These are phyloP conservation scores for Nettapus auritus DNA, from an alignment of 2,113 vertebrate species.

Conservation along the genomic window DNA sequence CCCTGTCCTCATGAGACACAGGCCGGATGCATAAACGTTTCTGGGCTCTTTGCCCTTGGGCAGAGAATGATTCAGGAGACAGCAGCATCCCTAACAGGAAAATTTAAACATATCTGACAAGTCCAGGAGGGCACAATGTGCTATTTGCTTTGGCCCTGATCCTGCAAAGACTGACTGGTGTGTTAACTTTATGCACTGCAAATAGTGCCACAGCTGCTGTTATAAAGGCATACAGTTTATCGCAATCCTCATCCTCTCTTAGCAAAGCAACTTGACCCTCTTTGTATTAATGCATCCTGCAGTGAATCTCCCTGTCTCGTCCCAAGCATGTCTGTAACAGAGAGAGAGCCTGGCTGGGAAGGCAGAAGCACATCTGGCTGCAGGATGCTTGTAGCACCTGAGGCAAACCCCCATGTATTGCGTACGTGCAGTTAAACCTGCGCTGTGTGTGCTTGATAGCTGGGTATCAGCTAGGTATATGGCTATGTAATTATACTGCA, in stretches of 20 bases:
- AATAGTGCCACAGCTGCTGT: background rate
- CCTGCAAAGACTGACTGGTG: background rate
- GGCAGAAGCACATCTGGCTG: conserved; percentile 25
- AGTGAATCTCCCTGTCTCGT: background rate
- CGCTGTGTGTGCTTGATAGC: background rate
- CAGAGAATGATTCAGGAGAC: background rate
- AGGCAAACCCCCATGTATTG: background rate
- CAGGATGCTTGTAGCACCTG: background rate
- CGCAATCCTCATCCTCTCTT: background rate
- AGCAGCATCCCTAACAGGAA: background rate
- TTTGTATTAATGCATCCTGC: background rate
- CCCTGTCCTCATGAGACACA: accelerated
- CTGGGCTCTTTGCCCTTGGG: background rate
- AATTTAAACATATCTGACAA: background rate
- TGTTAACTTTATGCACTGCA: background rate
- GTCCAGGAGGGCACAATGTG: background rate
- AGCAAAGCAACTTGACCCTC: background rate
- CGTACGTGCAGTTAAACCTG: background rate
- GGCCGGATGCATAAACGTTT: background rate
- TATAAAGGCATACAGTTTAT: background rate
- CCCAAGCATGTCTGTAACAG: background rate
- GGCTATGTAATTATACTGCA: conserved; percentile 32
- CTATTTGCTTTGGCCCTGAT: background rate
- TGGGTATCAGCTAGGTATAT: conserved; percentile 32
- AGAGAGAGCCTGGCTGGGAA: background rate